Conservation (phyloP, 2,888 invertebrate species). For the Ditylenchus weischeri region DNA sequence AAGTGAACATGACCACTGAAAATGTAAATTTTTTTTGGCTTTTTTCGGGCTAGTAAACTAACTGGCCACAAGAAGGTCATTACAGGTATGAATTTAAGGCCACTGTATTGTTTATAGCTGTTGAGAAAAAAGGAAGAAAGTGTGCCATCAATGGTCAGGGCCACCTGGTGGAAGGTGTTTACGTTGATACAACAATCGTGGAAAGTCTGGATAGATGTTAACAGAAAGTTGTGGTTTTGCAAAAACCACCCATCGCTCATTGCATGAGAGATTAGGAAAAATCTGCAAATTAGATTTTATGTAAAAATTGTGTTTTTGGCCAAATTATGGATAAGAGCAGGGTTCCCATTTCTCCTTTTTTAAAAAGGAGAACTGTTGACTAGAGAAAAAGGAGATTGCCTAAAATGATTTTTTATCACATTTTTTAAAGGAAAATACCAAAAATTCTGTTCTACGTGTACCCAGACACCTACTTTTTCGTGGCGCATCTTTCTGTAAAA, state of each 20-base stretch:
- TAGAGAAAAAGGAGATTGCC: too few relatives aligned
- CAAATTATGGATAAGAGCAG: too few relatives aligned
- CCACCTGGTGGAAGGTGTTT: constrained; percentile 1
- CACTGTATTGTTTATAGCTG: background rate
- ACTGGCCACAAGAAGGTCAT: background rate
- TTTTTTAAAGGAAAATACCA: too few relatives aligned
- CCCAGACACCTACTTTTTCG: too few relatives aligned
- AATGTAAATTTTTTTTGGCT: background rate
- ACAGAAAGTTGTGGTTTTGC: background rate
- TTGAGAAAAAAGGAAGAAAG: background rate
- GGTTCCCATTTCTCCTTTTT: too few relatives aligned
- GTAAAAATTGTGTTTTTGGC: too few relatives aligned
- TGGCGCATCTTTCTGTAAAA: too few relatives aligned
- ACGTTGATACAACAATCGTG: constrained; percentile 3
- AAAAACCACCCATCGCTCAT: background rate
- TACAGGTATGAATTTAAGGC: background rate
- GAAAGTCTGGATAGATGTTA: background rate
- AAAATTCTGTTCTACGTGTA: too few relatives aligned
- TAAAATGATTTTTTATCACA: too few relatives aligned
- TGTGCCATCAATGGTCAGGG: background rate
- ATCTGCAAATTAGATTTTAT: background rate
- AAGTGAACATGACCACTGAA: background rate
- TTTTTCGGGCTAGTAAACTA: background rate
- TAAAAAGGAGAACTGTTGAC: too few relatives aligned
- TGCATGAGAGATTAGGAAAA: background rate